Evolutionary conservation across 2,797 vertebrate genomes (phyloP).

Genomic region (Kryptolebias ocellatus): DNA sequence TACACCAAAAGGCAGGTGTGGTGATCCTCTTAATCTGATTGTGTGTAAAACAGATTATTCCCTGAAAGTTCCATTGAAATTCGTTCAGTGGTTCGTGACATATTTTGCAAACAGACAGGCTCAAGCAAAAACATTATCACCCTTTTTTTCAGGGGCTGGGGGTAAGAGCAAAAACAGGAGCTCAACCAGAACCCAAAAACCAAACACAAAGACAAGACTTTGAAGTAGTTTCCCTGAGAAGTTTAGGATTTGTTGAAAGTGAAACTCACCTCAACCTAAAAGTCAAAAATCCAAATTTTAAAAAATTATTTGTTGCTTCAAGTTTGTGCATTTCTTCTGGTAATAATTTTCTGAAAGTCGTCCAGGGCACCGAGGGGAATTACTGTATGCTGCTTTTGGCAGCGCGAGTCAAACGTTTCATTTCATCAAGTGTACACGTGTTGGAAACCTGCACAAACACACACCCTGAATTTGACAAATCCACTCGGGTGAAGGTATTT

Average conservation of each 20-base stretch:
- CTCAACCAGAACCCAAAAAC: background rate
- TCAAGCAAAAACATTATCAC: too few species aligned
- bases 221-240: background rate
- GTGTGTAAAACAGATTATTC: too few species aligned
- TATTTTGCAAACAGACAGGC: too few species aligned
- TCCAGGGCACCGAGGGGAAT: too few species aligned
- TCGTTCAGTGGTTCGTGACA: too few species aligned
- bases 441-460: background rate
- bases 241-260: too few species aligned
- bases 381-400: background rate
- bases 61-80: too few species aligned
- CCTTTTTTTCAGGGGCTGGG: too few species aligned
- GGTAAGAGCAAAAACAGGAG: background rate
- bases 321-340: background rate
- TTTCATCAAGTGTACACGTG: background rate
- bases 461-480: background rate
- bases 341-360: background rate
- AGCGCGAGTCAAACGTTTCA: background rate
- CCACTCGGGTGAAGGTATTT: background rate
- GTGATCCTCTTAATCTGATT: too few species aligned
- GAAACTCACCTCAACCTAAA: background rate
- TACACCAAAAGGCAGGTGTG: too few species aligned
- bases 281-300: background rate
- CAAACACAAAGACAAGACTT: background rate
- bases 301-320: background rate